Percentiles rank a stretch among this genome's conserved stretches.
These are phyloP conservation scores for Microctenopoma steveboyesi DNA, from an alignment of 2,797 vertebrate species.

Conservation along the genomic window DNA sequence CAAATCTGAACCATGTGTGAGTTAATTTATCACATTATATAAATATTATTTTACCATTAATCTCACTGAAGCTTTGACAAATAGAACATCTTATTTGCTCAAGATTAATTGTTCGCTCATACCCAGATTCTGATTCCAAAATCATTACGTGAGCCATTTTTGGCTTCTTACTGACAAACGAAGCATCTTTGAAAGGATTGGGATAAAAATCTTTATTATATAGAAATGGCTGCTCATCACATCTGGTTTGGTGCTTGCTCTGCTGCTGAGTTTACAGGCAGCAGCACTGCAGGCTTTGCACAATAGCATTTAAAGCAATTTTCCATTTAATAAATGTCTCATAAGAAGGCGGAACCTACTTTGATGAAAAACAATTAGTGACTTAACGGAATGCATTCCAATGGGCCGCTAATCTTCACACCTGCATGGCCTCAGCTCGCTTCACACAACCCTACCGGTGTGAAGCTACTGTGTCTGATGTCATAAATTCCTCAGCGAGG, in stretches of 20 bases:
- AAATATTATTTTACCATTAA: constrained; percentile 53
- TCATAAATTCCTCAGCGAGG: constrained; percentile 67
- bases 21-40: constrained; percentile 48
- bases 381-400: constrained; percentile 35
- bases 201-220: constrained; percentile 44
- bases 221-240: constrained; percentile 14
- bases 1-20: constrained; percentile 12
- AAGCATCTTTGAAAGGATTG: constrained; percentile 29
- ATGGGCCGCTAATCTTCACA: constrained; percentile 43
- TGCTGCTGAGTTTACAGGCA: background rate
- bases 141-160: constrained; percentile 55
- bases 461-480: constrained; percentile 26
- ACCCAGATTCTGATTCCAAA: constrained; percentile 43
- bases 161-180: constrained; percentile 51
- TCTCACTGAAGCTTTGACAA: constrained; percentile 47
- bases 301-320: constrained; percentile 16
- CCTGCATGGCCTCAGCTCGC: constrained; percentile 41
- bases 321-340: constrained; percentile 4
- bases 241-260: constrained; percentile 14
- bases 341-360: background rate
- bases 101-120: constrained; percentile 38
- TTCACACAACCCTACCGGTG: constrained; percentile 4
- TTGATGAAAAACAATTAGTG: constrained; percentile 61
- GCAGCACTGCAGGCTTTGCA: background rate
- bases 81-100: constrained; percentile 35